Evolutionary conservation across 1,140 invertebrate genomes (phyloP).

Genomic region (Potamilus streckersoni): DNA sequence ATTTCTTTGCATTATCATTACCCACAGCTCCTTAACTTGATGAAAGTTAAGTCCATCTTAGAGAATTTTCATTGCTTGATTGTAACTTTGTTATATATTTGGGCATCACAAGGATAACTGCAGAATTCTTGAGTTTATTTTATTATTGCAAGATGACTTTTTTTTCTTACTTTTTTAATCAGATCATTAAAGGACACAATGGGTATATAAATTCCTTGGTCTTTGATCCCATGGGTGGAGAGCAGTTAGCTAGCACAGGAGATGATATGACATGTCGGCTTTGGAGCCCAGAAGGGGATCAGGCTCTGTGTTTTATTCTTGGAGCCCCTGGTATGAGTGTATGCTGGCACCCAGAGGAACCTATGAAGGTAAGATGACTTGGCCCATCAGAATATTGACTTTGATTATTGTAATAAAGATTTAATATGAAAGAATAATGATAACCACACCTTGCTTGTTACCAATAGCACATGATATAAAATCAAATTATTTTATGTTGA

Average conservation of each 20-base stretch:
- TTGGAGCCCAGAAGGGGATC: conserved; percentile 73
- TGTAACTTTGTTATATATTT: no score
- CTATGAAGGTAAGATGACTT: conserved; percentile 71
- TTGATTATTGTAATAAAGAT: no score
- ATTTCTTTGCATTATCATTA: no score
- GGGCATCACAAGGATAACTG: no score
- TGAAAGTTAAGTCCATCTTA: no score
- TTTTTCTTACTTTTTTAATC: conserved; percentile 18
- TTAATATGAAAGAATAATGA: no score
- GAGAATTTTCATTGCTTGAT: no score
- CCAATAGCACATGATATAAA: no score
- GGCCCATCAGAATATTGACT: no score
- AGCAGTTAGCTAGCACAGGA: conserved; percentile 78
- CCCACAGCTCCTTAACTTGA: no score
- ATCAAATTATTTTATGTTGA: no score
- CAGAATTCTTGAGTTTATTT: background rate
- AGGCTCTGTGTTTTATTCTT: conserved; percentile 70
- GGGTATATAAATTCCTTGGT: conserved; percentile 79
- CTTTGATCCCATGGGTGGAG: conserved; percentile 77
- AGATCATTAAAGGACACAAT: conserved; percentile 76
- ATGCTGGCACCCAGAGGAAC: conserved; percentile 78
- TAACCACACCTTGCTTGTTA: no score
- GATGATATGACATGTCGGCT: conserved; percentile 82
- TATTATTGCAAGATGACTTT: background rate
- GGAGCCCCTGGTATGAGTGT: conserved; percentile 79